Conservation (phyloP, 2,113 vertebrate species). For the Eulacestoma nigropectus region DNA sequence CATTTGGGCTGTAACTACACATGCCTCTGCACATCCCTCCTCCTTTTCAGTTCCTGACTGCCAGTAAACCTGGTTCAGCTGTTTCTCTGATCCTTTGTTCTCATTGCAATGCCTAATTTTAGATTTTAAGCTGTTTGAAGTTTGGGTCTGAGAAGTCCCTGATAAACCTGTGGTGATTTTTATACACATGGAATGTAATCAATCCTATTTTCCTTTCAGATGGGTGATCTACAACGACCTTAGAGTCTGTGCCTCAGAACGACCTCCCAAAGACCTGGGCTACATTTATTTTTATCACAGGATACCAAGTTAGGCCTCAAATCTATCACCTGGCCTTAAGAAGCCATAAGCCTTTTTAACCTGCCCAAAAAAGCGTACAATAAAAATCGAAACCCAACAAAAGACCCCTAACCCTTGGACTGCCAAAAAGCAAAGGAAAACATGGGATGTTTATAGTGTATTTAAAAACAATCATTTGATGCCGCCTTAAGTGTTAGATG, state of each 20-base stretch:
- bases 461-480: slow-evolving; percentile 64
- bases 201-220: slow-evolving; percentile 72
- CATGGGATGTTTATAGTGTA: slow-evolving; percentile 71
- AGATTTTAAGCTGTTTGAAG: background rate
- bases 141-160: background rate
- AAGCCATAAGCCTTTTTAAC: slow-evolving; percentile 75
- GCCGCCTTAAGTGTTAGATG: slow-evolving; percentile 62
- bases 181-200: background rate
- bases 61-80: background rate
- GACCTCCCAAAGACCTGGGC: slow-evolving; percentile 95
- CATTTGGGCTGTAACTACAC: background rate
- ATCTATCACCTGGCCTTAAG: slow-evolving; percentile 52
- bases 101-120: background rate
- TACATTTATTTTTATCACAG: slow-evolving; percentile 98
- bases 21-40: background rate
- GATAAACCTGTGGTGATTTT: background rate
- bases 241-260: slow-evolving; percentile 96
- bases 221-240: slow-evolving; percentile 99
- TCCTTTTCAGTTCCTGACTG: background rate
- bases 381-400: slow-evolving; percentile 4
- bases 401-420: slow-evolving; percentile 46
- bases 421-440: slow-evolving; percentile 66
- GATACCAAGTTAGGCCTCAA: slow-evolving; percentile 83
- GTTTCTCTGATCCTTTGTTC: background rate
- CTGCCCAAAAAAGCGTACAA: slow-evolving; percentile 55